Conservation (phyloP, 2,888 invertebrate genomes). For the Nemotelus nigrinus region DNA sequence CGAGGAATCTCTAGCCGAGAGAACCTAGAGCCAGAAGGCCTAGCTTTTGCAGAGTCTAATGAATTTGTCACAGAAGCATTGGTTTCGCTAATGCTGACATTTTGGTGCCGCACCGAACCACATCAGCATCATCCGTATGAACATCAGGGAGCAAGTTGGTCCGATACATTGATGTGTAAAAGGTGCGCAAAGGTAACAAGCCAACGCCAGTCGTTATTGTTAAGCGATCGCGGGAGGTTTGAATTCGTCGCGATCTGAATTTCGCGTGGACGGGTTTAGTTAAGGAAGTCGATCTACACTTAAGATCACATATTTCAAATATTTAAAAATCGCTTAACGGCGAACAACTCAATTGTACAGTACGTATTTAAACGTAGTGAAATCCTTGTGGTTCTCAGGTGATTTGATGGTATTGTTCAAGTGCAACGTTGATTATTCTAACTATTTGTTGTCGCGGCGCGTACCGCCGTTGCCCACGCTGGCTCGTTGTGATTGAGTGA, state of each 20-base stretch:
- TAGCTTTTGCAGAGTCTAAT: too few relatives aligned
- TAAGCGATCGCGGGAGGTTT: conserved; percentile 46
- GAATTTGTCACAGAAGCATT: too few relatives aligned
- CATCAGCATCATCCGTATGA: conserved; percentile 22
- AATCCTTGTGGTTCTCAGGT: not conserved
- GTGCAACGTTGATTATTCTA: conserved; percentile 37
- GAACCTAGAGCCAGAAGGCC: too few relatives aligned
- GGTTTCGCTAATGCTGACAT: too few relatives aligned
- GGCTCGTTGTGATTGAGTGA: conserved; percentile 31
- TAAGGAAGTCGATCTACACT: too few relatives aligned
- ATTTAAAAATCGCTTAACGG: too few relatives aligned
- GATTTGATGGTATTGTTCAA: conserved; percentile 26
- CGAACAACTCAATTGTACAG: too few relatives aligned
- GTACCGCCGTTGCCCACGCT: too few relatives aligned
- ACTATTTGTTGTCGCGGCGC: too few relatives aligned
- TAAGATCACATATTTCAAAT: too few relatives aligned
- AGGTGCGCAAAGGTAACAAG: conserved; percentile 49
- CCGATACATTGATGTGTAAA: conserved; percentile 43
- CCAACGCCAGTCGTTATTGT: conserved; percentile 45
- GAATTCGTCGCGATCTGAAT: conserved; percentile 17
- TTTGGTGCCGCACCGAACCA: not conserved
- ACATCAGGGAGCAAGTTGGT: conserved; percentile 1
- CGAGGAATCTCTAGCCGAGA: too few relatives aligned
- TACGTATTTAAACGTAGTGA: too few relatives aligned
- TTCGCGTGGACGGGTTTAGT: not conserved